These are phyloP conservation scores for Vesta saturnalis DNA, from an alignment of 2,888 invertebrate species.

Conservation along the genomic window DNA sequence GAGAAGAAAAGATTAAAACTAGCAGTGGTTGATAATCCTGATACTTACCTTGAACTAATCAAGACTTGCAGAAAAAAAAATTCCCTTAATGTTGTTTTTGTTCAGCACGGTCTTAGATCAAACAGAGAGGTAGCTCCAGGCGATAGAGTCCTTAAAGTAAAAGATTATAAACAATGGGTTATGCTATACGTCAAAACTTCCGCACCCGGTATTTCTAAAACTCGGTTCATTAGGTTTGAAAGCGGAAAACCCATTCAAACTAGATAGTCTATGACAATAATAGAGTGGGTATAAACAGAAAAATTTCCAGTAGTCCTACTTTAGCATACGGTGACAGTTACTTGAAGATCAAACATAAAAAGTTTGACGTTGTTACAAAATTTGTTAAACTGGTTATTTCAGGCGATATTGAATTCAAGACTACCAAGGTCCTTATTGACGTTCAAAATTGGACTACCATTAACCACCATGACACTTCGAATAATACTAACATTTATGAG, in stretches of 20 bases:
- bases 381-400: not conserved
- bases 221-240: conserved; percentile 13
- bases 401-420: not conserved
- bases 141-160: not conserved
- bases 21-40: not conserved
- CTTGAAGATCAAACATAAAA: not conserved
- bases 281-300: not conserved
- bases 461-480: too few species aligned
- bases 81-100: conserved; percentile 4
- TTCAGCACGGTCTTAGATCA: conserved; percentile 11
- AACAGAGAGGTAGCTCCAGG: not conserved
- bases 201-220: conserved; percentile 19
- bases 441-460: too few species aligned
- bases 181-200: not conserved
- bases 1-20: not conserved
- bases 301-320: not conserved
- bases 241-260: conserved; percentile 2
- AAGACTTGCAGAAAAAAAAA: conserved; percentile 22
- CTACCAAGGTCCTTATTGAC: too few species aligned
- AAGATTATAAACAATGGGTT: not conserved
- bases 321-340: not conserved
- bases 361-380: not conserved
- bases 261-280: conserved; percentile 16
- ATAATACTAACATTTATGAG: too few species aligned
- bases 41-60: conserved; percentile 22